Base-by-base conservation (phyloP, 2,797 vertebrate species). In the Moxostoma hubbsi region DNA sequence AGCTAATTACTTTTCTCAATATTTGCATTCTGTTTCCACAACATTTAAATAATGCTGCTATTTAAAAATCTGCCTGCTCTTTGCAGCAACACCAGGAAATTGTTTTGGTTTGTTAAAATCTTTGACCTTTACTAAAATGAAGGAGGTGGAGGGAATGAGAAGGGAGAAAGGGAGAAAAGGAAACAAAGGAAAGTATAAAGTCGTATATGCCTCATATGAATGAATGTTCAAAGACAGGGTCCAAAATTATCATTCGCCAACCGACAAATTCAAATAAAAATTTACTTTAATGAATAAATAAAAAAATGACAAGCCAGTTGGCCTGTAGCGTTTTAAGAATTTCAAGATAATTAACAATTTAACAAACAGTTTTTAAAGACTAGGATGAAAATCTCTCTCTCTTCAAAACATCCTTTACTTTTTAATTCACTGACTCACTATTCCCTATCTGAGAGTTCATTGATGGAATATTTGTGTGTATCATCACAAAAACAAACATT, bases 71-170 rank as follows among this genome's bases (percentile, higher is more conserved):
- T 18, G 57, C 66, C 75, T 70, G 75, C 49, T 58, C 76, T 71
- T 71, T 72, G 59, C 49, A 63, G 59, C 54, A 15, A 64, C 55
- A 62, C 54, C 64, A 43, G 54, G 65, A 55, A 62, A 58, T 18
- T 24, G 24, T 24, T 24, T 24, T 24, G 24, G 24, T 24, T 24
- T 69, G 73, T 75, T 82, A 82, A 82, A 81, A 80, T 69, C 83
- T 71, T 82, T 76, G 83, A 82, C 83, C 80, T 84, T 84, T 82
- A 79, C 15, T 59, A n/a, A 63, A 72, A 72, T 16, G 50, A 57
- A 13, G 46, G 59, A 45, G 45, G 49, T 8, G 12, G 46, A 1
- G 75, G 62, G 49, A 65, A 51, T n/a, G 12, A 47, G 5, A n/a
- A 36, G 24, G 24, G 6, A 15, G 57, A 18, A 16, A 64, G 18